Base-by-base conservation (phyloP, 2,888 invertebrate species). In the Morpho achilles region DNA sequence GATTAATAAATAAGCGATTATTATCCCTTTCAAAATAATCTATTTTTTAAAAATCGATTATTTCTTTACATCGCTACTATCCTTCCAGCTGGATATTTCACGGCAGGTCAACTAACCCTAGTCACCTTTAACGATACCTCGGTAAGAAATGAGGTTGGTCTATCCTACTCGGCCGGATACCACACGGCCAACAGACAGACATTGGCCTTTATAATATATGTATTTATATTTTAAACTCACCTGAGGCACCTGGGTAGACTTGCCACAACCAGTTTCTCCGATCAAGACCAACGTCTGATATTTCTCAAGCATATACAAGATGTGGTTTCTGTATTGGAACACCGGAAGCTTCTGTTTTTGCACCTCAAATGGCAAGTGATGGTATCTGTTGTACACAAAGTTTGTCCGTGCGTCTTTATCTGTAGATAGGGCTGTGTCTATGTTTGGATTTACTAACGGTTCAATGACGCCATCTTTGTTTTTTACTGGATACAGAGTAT, bases 261-360 rank as follows among this genome's bases (percentile, higher is more conserved):
- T 97, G 43, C 99, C 98, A 70, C 96, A 97, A 39, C 99, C 99
- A 3, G 99, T 98, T 80, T 99, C 99, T 2, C 99, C 99, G 47
- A 96, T 93, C 57, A 97, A 86, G 54, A 99, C 94, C 50, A 99
- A 86, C 0, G 96, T 96, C 82, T 98, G 98, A 84, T 95, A 95
- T 66, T 95, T 95, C 82, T 99, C 98, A 71, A 99, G 82, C 49
- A 87, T 80, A 60, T 98, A 98, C 53, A 99, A 87, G 54, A 99
- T 96, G 71, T 98, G 96, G 75, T 94, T 95, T 59, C 95, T 92
- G 69, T 96, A 94, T 78, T 96, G 95, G 75, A 95, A 97, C 64
- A 98, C 97, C 0, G 98, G 98, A 57, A 99, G 86, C 72, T 94
- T 92, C 74, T 96, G 95, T 43, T 97, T 90, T 82, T 99, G 98